Percentiles rank a stretch among this genome's conserved stretches.
phyloP scores from a whole-genome alignment of 2,113 vertebrate species.

The Salminus brasiliensis region DNA sequence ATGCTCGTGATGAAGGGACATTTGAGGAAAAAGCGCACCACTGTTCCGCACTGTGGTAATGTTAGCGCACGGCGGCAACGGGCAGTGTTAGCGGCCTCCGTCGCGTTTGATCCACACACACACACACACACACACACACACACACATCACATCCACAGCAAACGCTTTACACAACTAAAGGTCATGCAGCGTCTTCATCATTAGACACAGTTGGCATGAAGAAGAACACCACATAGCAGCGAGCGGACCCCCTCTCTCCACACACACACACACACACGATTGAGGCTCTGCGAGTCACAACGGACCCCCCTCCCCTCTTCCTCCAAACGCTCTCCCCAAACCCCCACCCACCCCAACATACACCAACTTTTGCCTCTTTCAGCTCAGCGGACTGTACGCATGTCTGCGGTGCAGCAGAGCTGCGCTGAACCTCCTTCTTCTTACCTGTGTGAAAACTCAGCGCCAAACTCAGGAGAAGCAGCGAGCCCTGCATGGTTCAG shows the following conservation, averaged over 20 bases:
- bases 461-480: constrained; percentile 76
- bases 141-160: background rate
- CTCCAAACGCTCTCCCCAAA: background rate
- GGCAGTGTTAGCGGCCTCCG: too few species aligned
- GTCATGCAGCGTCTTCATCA: constrained; percentile 25
- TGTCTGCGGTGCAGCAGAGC: background rate
- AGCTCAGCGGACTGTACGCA: background rate
- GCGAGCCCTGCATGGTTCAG: constrained; percentile 75
- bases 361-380: background rate
- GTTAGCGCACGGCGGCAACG: too few species aligned
- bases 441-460: constrained; percentile 75
- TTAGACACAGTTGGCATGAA: background rate
- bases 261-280: background rate
- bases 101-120: background rate
- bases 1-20: constrained; percentile 43
- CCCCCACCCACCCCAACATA: too few species aligned
- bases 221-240: background rate
- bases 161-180: constrained; percentile 11
- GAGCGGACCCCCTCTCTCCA: background rate
- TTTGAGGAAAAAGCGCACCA: constrained; percentile 1
- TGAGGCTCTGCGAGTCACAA: too few species aligned
- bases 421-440: constrained; percentile 5
- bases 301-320: background rate
- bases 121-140: constrained; percentile 16
- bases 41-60: constrained; percentile 8